Percentiles rank a stretch among this genome's conserved stretches.
Conservation (phyloP, 2,797 vertebrate genomes). For the Muscicapa comitata region DNA sequence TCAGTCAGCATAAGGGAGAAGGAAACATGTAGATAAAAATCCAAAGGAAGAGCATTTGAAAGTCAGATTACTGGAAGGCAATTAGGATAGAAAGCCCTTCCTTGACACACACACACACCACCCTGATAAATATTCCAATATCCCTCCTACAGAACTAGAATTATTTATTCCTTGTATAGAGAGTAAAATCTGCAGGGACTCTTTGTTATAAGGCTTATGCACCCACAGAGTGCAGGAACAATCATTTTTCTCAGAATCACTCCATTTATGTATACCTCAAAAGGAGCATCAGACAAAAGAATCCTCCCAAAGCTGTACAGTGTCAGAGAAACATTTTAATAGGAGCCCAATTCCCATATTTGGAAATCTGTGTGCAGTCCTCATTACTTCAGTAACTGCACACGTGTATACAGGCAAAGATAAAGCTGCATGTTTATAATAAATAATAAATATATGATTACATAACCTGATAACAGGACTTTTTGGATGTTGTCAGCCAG, state of each 20-base stretch:
- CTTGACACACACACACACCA: background rate
- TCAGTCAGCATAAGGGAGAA: constrained; percentile 26
- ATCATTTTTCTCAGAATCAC: background rate
- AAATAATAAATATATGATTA: background rate
- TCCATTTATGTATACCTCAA: background rate
- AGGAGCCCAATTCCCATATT: background rate
- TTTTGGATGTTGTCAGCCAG: background rate
- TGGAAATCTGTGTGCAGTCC: background rate
- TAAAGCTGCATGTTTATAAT: background rate
- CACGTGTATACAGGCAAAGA: background rate
- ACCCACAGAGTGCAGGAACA: background rate
- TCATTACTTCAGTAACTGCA: background rate
- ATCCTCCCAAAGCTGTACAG: background rate
- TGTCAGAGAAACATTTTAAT: background rate
- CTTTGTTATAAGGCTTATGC: background rate
- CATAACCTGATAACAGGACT: background rate
- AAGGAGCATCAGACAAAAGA: background rate
- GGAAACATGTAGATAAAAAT: constrained; percentile 24
- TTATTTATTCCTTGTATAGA: constrained; percentile 8
- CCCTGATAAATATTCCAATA: constrained; percentile 47
- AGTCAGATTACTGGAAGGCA: constrained; percentile 33
- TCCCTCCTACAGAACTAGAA: background rate
- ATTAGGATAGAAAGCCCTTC: constrained; percentile 26
- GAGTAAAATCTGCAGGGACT: background rate
- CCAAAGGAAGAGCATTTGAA: constrained; percentile 27